Conservation (phyloP, 2,113 vertebrate species). For the Silurus glanis region DNA sequence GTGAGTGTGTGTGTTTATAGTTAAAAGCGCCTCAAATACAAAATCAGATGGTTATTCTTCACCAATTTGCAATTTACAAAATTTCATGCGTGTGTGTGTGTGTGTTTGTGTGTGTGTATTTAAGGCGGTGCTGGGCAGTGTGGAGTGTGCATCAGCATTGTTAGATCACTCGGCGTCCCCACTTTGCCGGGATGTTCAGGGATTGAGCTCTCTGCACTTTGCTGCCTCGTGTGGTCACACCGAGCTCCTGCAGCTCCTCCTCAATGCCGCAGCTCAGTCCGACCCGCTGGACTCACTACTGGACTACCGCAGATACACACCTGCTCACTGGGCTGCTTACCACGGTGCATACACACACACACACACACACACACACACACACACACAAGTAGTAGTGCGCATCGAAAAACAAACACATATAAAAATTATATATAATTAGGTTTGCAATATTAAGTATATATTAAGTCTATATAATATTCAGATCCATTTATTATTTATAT, state of each 20-base stretch:
- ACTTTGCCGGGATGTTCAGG: conserved; percentile 88
- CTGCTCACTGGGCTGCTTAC: conserved; percentile 95
- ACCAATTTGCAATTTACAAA: background rate
- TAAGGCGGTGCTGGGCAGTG: conserved; percentile 85
- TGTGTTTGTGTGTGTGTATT: background rate
- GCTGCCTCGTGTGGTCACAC: conserved; percentile 87
- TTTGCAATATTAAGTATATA: too few species aligned
- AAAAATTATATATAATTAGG: background rate
- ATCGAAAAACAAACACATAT: background rate
- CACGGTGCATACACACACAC: conserved; percentile 72
- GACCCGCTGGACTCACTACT: conserved; percentile 88
- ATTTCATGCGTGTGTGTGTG: background rate
- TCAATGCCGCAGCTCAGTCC: conserved; percentile 81
- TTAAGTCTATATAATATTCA: too few species aligned
- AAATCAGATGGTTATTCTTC: background rate
- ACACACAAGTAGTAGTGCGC: background rate
- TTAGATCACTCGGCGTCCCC: conserved; percentile 90
- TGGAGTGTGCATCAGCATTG: conserved; percentile 85
- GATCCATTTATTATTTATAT: too few species aligned
- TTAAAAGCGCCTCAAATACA: background rate
- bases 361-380: background rate
- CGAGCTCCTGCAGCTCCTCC: conserved; percentile 77
- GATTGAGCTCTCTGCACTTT: conserved; percentile 88
- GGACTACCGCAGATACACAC: conserved; percentile 90
- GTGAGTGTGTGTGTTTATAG: conserved; percentile 69